These are phyloP conservation scores for Clepsis dumicolana DNA, from an alignment of 2,888 invertebrate species.

Conservation along the genomic window DNA sequence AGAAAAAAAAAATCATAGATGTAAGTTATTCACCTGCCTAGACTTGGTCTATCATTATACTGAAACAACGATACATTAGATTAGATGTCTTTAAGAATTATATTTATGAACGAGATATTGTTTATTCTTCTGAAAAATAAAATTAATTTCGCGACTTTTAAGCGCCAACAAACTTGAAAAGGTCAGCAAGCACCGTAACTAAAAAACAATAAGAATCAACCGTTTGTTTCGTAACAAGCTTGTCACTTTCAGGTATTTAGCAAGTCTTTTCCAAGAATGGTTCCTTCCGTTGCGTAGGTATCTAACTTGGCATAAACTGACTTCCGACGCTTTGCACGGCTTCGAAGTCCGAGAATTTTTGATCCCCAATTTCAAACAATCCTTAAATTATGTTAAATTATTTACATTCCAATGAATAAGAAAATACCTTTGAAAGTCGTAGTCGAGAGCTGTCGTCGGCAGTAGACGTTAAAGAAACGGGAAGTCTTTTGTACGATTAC, in stretches of 20 bases:
- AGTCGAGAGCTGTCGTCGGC: constrained; percentile 22
- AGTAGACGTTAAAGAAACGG: constrained; percentile 22
- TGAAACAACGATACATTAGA: no score
- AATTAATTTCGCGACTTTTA: background rate
- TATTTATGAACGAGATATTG: no score
- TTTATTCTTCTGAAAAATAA: background rate
- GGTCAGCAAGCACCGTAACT: background rate
- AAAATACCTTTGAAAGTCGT: constrained; percentile 24
- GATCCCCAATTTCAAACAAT: constrained; percentile 31
- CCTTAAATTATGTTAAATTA: constrained; percentile 36
- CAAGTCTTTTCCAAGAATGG: background rate
- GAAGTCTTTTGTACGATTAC: constrained; percentile 34
- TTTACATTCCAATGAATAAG: constrained; percentile 36
- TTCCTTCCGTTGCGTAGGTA: background rate
- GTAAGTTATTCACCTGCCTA: no score
- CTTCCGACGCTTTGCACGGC: constrained; percentile 14
- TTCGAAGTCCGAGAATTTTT: constrained; percentile 12
- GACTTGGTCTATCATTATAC: no score
- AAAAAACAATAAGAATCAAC: background rate
- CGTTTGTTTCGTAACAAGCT: constrained; percentile 3
- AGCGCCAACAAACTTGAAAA: background rate
- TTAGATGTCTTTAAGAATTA: no score
- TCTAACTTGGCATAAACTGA: constrained; percentile 23
- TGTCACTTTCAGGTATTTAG: constrained; percentile 1
- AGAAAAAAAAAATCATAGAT: no score